Percentiles rank a stretch among this genome's conserved stretches.
Evolutionary conservation across 30 jellyfish, hydroid and myxozoan genomes (phyloP).

Genomic region (Aurelia coerulea): DNA sequence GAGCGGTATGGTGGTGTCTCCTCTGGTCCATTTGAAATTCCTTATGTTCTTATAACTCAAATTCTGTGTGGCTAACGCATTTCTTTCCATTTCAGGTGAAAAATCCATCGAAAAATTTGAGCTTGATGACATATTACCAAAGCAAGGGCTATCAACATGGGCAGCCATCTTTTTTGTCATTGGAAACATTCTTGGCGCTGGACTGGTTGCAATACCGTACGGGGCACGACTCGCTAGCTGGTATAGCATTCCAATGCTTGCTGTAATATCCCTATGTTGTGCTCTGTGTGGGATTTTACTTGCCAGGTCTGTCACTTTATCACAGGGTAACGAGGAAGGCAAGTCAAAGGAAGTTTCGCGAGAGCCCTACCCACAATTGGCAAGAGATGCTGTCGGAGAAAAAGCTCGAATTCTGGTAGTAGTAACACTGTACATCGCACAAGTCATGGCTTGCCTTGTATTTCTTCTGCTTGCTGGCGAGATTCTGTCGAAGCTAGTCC

Average conservation of each 20-base stretch:
- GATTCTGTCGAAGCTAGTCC: slow-evolving; percentile 77
- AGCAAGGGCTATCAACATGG: slow-evolving; percentile 57
- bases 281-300: slow-evolving; percentile 86
- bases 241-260: slow-evolving; percentile 84
- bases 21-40: no score
- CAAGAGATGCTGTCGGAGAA: slow-evolving; percentile 83
- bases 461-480: slow-evolving; percentile 93
- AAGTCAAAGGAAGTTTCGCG: slow-evolving; percentile 63
- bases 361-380: slow-evolving; percentile 94
- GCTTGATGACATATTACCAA: slow-evolving; percentile 15
- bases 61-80: no score
- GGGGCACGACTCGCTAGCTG: slow-evolving; percentile 88
- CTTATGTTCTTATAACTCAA: no score
- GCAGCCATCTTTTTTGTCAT: slow-evolving; percentile 89
- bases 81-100: no score
- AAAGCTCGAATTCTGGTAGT: slow-evolving; percentile 68
- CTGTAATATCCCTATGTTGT: slow-evolving; percentile 62
- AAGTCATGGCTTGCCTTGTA: slow-evolving; percentile 78
- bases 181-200: slow-evolving; percentile 98
- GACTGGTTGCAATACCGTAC: slow-evolving; percentile 89
- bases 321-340: slow-evolving; percentile 32
- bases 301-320: slow-evolving; percentile 74
- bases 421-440: slow-evolving; percentile 60
- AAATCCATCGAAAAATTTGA: slow-evolving; percentile 9
- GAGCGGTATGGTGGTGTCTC: no score